phyloP scores from a whole-genome alignment of 64 coral and sea anemone genomes.

The Platygyra sinensis region DNA sequence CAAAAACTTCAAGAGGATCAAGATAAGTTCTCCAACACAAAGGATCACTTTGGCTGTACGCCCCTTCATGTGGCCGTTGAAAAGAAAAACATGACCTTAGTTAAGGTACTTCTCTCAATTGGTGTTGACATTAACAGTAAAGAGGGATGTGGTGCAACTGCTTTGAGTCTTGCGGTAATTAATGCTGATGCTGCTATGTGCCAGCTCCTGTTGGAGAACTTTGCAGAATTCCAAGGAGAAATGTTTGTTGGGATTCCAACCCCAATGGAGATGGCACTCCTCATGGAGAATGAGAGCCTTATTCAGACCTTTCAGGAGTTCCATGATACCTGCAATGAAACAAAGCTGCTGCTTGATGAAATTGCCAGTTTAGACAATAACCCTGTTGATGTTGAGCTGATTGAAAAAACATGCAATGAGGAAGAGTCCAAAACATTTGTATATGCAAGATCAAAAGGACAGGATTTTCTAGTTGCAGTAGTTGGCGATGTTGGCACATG shows the following conservation, averaged over 20 bases:
- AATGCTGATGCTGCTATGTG: constrained; percentile 3
- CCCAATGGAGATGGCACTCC: too few relatives aligned
- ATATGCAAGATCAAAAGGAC: too few relatives aligned
- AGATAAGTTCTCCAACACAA: too few relatives aligned
- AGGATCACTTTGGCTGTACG: constrained; percentile 47
- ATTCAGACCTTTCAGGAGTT: too few relatives aligned
- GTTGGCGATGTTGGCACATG: constrained; percentile 34
- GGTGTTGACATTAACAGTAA: constrained; percentile 6
- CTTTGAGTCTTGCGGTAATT: constrained; percentile 46
- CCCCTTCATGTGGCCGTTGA: constrained; percentile 57
- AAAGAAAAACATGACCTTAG: not conserved
- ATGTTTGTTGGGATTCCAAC: too few relatives aligned
- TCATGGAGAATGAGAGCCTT: too few relatives aligned
- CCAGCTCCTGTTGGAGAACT: constrained; percentile 5
- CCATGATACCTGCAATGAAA: too few relatives aligned
- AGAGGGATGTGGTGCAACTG: constrained; percentile 59
- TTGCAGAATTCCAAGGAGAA: not conserved
- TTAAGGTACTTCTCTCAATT: constrained; percentile 10
- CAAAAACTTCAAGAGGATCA: constrained; percentile 20
- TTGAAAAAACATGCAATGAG: too few relatives aligned
- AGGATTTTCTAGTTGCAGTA: not conserved
- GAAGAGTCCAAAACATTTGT: too few relatives aligned
- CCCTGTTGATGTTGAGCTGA: too few relatives aligned
- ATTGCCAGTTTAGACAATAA: too few relatives aligned
- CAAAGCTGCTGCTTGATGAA: too few relatives aligned